phyloP scores from a whole-genome alignment of 2,797 vertebrate genomes.

The Clarias fuscus region DNA sequence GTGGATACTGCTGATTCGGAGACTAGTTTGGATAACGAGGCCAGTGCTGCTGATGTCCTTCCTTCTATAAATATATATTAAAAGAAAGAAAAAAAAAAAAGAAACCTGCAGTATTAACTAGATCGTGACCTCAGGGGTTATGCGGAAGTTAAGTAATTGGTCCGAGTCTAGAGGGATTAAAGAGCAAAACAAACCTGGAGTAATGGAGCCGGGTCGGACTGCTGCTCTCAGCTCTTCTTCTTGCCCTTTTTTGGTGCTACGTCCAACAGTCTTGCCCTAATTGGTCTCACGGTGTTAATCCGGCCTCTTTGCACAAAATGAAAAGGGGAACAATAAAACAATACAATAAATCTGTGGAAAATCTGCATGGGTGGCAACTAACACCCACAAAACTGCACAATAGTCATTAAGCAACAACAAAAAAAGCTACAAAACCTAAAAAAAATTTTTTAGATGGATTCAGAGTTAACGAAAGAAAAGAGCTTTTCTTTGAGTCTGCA shows the following conservation, averaged over 20 bases:
- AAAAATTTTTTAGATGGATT: background rate
- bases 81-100: background rate
- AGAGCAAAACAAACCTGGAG: constrained; percentile 54
- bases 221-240: constrained; percentile 51
- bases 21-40: constrained; percentile 42
- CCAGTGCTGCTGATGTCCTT: constrained; percentile 11
- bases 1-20: background rate
- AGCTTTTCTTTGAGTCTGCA: background rate
- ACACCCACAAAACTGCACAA: background rate
- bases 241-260: constrained; percentile 51
- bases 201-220: constrained; percentile 29
- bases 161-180: constrained; percentile 49
- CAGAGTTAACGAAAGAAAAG: background rate
- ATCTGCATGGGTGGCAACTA: constrained; percentile 13
- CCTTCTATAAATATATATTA: background rate
- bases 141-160: constrained; percentile 54
- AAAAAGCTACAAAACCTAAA: background rate
- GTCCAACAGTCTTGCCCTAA: constrained; percentile 50
- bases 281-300: constrained; percentile 54
- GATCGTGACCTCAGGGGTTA: constrained; percentile 40
- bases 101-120: constrained; percentile 39
- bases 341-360: constrained; percentile 8
- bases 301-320: constrained; percentile 30
- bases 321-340: constrained; percentile 17
- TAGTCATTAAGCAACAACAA: background rate